These are phyloP conservation scores for Burhinus oedicnemus DNA, from an alignment of 2,113 vertebrate species.

Conservation along the genomic window DNA sequence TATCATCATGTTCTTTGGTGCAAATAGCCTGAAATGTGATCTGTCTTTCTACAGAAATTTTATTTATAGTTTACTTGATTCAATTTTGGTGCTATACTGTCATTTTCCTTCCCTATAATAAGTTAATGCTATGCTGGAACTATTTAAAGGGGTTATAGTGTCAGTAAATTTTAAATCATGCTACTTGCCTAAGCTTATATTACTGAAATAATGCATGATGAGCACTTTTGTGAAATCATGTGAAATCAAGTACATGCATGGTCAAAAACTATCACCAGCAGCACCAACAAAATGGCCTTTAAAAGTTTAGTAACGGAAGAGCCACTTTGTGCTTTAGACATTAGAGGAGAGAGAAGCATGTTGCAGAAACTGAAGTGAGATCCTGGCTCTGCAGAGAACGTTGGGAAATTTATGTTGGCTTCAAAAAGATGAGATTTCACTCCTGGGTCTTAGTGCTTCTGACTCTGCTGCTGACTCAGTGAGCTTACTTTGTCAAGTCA, in stretches of 20 bases:
- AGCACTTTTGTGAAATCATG: neutral
- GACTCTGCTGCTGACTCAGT: neutral
- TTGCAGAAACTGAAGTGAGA: neutral
- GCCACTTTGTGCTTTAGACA: neutral
- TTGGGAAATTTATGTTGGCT: neutral
- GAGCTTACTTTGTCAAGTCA: neutral
- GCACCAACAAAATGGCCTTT: neutral
- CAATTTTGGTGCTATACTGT: neutral
- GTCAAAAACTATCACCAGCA: neutral
- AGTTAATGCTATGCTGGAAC: neutral
- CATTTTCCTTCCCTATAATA: slow-evolving; percentile 4
- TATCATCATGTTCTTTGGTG: neutral
- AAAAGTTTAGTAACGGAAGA: neutral
- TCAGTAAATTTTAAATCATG: slow-evolving; percentile 22
- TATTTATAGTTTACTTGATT: slow-evolving; percentile 6
- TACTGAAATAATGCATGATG: slow-evolving; percentile 1
- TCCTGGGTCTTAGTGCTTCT: neutral
- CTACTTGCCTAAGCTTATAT: neutral
- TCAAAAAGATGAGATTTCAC: neutral
- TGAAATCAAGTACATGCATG: neutral
- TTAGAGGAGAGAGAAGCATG: neutral
- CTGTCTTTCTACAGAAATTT: neutral
- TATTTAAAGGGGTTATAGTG: neutral
- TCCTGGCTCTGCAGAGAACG: neutral
- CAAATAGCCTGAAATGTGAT: neutral